Evolutionary conservation across 2,888 invertebrate species (phyloP), one percentile per base, ranked within the genome.

Genomic region (Axea sp.): DNA sequence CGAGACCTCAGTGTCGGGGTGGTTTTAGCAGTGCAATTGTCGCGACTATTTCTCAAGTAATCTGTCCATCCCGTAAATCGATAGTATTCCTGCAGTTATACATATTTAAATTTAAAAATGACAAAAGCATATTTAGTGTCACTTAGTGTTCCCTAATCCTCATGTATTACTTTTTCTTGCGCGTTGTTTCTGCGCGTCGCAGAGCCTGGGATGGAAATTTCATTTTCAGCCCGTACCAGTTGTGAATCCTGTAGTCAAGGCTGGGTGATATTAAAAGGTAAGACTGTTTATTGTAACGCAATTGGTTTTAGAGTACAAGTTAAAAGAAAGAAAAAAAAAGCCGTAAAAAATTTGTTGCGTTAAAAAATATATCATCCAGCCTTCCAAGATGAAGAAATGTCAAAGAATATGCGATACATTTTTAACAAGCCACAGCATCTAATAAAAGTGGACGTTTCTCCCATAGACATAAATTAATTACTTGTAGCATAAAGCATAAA

Each of bases 51-150:
- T 81, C 72, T 59, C 80, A 81, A 83, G 80, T 81, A 86, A 87
- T 86, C 86, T 86, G 86, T 86, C 86, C 86, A 85, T 83, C 79
- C 83, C 81, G 82, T 86, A 84, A 84, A 83, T 83, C 81, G 83
- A 82, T 86, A 86, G 85, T 86, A 86, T 86, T 85, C 82, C 83
- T 83, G 79, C 82, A 84, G 77, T 83, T 85, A 82, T 84, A 80
- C 72, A 82, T 80, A 74, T 81, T 73, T 72, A 69, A 69, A 73
- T 72, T 77, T 62, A 68, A 72, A 49, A 30, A 55, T 19, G 43
- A 57, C 12, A 49, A 62, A 77, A 73, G 55, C 64, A 67, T 81
- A 83, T 81, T 83, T 84, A 85, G 83, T 83, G 81, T 84, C 82
- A 82, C 81, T 85, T 84, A 84, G 82, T 79, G 80, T 81, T 81